Evolutionary conservation across 2,797 vertebrate genomes (phyloP), one percentile per base, ranked within the genome.

Genomic region (Adrianichthys oophorus): DNA sequence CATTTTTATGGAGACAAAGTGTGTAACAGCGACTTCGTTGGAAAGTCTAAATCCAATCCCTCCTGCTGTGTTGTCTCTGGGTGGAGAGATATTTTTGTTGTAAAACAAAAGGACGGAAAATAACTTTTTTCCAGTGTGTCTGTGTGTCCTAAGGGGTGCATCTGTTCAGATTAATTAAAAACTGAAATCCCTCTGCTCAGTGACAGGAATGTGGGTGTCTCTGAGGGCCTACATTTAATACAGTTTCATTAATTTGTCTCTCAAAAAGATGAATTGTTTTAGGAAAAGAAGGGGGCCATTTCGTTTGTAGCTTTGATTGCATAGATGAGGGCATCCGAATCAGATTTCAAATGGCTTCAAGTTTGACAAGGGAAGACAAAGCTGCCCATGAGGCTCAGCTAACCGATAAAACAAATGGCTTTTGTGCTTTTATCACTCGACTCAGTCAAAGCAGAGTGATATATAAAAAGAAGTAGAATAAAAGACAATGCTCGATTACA

Each of bases 111-210:
- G 32, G 32, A 32, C 8, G 8, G 8, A 32, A 32, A 32, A 12
- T 3, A 12, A 12, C 8, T 32, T 12, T 24, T 14, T 23, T 17
- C 17, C 14, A 48, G 29, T 17, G 24, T 42, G 42, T 60, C 53
- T 57, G 62, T 18, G 19, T 58, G 0, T 62, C 68, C 49, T 43
- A 18, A 2, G 62, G 76, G 67, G 56, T 40, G 48, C 58, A 37
- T 48, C 19, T 23, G 12, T 80, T 74, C 59, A 66, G 66, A 72
- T 84, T 87, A 82, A 86, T 85, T 82, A 86, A 85, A 86, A 82
- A 70, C 67, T 68, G 51, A 64, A 60, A 63, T 75, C 74, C 77
- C 67, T 60, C 59, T 53, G 57, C 67, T 79, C 65, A 68, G 70
- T 66, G 74, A 76, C 70, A 74, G 76, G 47, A 79, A 70, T 68